phyloP scores from a whole-genome alignment of 2,113 vertebrate species.

The Sterrhoptilus dennistouni region DNA sequence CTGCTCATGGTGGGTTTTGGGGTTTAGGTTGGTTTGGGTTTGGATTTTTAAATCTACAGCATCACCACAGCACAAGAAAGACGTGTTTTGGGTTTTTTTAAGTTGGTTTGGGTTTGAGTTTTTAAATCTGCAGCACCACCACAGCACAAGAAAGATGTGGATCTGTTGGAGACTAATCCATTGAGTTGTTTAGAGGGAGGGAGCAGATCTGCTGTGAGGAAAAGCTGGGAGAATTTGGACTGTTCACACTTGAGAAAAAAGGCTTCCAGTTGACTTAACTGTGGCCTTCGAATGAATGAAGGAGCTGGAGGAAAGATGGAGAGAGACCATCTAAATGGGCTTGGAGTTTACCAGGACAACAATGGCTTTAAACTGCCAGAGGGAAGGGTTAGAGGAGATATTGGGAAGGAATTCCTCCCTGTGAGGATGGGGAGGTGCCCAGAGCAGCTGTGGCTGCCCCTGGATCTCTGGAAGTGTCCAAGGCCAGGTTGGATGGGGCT shows the following conservation, averaged over 20 bases:
- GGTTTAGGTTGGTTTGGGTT: neutral
- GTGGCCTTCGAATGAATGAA: neutral
- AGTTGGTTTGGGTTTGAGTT: neutral
- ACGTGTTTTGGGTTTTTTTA: neutral
- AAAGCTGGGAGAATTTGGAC: neutral
- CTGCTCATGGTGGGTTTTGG: neutral
- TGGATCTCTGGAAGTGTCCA: neutral
- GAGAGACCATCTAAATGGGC: neutral
- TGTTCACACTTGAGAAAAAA: neutral
- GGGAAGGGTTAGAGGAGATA: neutral
- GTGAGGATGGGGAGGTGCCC: fast-evolving
- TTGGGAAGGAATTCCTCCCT: neutral
- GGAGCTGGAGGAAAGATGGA: neutral
- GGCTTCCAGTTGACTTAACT: neutral
- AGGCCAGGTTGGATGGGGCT: neutral
- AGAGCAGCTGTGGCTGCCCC: neutral
- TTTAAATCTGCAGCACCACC: neutral
- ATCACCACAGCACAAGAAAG: neutral
- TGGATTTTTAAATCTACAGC: neutral
- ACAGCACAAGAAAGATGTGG: neutral
- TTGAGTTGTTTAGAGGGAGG: neutral
- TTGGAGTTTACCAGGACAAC: neutral
- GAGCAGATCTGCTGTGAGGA: neutral
- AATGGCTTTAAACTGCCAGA: neutral
- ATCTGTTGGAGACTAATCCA: neutral